A percentile compares a stretch with the other conserved stretches of the same genome.
Evolutionary conservation across 2,113 vertebrate species (phyloP).

Genomic region (Ginglymostoma cirratum): DNA sequence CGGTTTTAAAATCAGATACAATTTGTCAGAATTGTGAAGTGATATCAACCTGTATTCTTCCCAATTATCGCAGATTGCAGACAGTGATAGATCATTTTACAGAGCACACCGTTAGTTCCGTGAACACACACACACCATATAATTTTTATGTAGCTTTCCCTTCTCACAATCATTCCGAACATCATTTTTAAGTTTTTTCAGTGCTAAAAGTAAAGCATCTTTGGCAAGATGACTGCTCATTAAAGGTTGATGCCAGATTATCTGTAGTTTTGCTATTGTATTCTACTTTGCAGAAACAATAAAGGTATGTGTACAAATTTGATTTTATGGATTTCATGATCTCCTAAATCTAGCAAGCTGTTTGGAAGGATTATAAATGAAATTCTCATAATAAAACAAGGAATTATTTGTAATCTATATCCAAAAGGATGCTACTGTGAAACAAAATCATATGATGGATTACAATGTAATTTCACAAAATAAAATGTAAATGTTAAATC

Average conservation of each 20-base stretch:
- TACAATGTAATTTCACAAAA: neutral
- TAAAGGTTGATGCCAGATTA: neutral
- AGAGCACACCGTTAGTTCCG: neutral
- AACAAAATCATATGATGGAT: neutral
- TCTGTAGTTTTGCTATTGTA: neutral
- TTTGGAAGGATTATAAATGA: neutral
- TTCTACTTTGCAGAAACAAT: conserved; percentile 3
- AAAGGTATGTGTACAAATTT: neutral
- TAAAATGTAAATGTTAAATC: neutral
- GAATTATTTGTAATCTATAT: neutral
- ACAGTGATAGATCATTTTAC: neutral
- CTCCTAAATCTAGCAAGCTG: neutral
- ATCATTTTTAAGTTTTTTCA: too few relatives aligned
- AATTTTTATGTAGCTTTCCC: neutral
- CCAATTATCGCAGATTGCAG: neutral
- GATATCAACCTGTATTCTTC: neutral
- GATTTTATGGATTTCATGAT: neutral
- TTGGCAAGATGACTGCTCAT: conserved; percentile 6
- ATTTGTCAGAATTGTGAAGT: neutral
- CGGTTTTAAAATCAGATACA: conserved; percentile 3
- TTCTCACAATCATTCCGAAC: neutral
- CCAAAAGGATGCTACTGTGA: neutral
- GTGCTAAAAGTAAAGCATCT: conserved; percentile 1
- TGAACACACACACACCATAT: neutral
- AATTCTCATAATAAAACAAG: neutral